Base-by-base conservation (phyloP, 1,140 invertebrate genomes). In the Tetramorium simillimum region DNA sequence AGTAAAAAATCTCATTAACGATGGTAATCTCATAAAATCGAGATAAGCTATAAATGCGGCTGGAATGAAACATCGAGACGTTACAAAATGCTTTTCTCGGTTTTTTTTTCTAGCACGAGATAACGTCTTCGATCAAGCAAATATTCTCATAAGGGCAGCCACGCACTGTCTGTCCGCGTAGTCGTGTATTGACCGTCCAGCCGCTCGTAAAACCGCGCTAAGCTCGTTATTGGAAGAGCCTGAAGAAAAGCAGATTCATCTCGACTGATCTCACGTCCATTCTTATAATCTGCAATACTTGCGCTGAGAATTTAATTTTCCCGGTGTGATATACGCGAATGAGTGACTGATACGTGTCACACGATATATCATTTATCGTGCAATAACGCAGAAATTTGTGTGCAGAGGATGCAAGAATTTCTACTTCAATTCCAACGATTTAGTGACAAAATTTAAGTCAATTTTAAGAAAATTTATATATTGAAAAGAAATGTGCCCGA, bases 171-270 rank as follows among this genome's bases (percentile, higher is more conserved):
- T 69, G 69, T 49, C 60, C 69, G 53, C 69, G 18, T 82, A 10
- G 51, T 60, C n/a, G n/a, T 18, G 49, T 75, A 73, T 84, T 84
- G 80, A 75, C 28, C 56, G n/a, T 62, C 14, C 1, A 84, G 18
- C 14, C 14, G 80, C 67, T 84, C 80, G 56, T 84, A 84, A 84
- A 84, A 75, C 10, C 53, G 53, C 56, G 80, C 18, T 75, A 62
- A 84, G 60, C 33, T 58, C 14, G 18, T 84, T 84, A 84, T 84
- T 62, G 80, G 24, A 33, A n/a, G 28, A 60, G 43, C n/a, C 14
- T 10, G 7, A 33, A 73, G 80, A 49, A 80, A 80, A 43, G 7
- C 60, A 16, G 67, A 53, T n/a, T 16, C 18, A 3, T 75, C 24
- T 75, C 53, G 6, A 49, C 21, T 46, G 33, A 3, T 60, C 16